Conservation (phyloP, 2,113 vertebrate genomes). For the Axis porcinus region DNA sequence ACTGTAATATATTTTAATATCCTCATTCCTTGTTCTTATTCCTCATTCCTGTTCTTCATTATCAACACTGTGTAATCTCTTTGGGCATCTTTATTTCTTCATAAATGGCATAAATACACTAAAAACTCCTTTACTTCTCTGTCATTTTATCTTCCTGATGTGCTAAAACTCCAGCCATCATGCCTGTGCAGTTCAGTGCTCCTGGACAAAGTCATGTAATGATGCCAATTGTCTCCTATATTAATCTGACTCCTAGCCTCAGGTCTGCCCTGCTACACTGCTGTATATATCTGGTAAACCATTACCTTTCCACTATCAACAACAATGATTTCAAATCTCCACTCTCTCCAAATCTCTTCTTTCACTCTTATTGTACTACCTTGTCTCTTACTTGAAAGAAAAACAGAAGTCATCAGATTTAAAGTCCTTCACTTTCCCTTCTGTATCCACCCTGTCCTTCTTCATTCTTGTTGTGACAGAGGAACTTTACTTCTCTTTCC, state of each 20-base stretch:
- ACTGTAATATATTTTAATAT: background rate
- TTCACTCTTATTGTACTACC: background rate
- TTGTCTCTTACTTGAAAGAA: background rate
- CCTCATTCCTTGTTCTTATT: background rate
- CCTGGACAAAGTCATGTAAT: background rate
- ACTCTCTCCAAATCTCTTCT: background rate
- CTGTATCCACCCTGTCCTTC: background rate
- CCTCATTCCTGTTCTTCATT: background rate
- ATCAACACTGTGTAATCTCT: background rate
- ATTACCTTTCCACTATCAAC: background rate
- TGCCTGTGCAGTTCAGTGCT: background rate
- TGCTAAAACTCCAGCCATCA: background rate
- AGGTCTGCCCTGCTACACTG: background rate
- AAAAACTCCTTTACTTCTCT: background rate
- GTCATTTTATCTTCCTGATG: background rate
- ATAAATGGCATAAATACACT: background rate
- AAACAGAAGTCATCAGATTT: background rate
- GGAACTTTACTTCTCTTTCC: background rate
- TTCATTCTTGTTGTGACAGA: background rate
- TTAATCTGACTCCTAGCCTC: background rate
- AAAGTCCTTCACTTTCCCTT: background rate
- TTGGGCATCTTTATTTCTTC: background rate
- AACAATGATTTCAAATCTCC: background rate
- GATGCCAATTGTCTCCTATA: background rate
- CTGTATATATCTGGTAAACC: background rate